phyloP scores from a whole-genome alignment of 2,797 vertebrate species.

The Tenualosa thibaudeaui region DNA sequence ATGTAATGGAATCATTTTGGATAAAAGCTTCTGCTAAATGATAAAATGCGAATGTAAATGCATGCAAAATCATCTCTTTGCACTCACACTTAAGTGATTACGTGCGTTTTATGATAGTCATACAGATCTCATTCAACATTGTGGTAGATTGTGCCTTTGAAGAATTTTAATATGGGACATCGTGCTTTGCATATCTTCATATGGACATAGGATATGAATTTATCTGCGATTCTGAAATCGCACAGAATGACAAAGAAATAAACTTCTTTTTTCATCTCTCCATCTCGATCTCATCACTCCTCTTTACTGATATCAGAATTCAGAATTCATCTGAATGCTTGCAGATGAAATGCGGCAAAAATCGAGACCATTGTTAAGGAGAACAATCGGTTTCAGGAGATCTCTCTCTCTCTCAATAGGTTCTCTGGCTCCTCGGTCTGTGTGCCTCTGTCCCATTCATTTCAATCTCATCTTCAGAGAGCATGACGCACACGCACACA shows the following conservation, averaged over 20 bases:
- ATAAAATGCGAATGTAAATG: neutral
- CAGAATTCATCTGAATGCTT: neutral
- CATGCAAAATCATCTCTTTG: neutral
- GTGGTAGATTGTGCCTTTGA: neutral
- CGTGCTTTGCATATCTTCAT: too few relatives aligned
- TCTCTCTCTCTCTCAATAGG: neutral
- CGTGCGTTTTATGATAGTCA: neutral
- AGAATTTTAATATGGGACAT: neutral
- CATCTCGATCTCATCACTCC: neutral
- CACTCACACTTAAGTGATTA: neutral
- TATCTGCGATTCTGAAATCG: too few relatives aligned
- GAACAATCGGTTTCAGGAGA: constrained; percentile 26
- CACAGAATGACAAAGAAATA: too few relatives aligned
- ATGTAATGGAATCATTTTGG: neutral
- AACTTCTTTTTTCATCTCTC: neutral
- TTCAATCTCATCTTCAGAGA: constrained; percentile 22
- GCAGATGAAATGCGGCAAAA: neutral
- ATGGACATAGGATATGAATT: too few relatives aligned
- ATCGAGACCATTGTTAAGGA: neutral
- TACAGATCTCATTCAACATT: neutral
- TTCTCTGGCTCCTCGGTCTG: constrained; percentile 18
- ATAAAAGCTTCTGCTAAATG: neutral
- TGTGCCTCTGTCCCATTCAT: neutral
- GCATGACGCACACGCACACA: neutral
- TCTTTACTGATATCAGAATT: neutral